Base-by-base conservation (phyloP, 2,888 invertebrate genomes). In the Cacoxenus indagator region DNA sequence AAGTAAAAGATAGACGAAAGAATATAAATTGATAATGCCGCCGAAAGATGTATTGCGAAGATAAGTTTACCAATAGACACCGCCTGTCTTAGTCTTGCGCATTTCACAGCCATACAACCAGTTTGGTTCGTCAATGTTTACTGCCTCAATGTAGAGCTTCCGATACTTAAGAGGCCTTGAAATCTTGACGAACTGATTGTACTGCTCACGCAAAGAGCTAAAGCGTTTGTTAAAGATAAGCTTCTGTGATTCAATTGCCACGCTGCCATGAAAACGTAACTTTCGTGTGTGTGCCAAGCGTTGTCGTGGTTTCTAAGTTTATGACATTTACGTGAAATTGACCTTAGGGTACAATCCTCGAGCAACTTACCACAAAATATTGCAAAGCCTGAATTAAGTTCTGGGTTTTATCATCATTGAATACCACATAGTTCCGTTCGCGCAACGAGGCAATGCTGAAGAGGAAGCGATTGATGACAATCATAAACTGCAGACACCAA, bases 401-500 rank as follows among this genome's bases (percentile, higher is more conserved):
- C 2, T 73, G 70, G 5, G 73, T 61, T 73, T 87, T 88, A 27
- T 87, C 81, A 54, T 78, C 76, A 61, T 79, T 78, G 68, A 88
- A 88, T 55, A 70, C 75, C 17, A 76, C 75, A 24, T 72, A 68
- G 43, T 68, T 75, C 8, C 81, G 77, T 2, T 73, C 72, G 31
- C 78, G 89, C 8, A 73, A 84, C 2, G 88, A 87, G 84, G 95
- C 92, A 5, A 97, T 91, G 76, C 95, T 94, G 87, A 96, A 97
- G 8, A 98, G 89, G 64, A 94, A 93, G 76, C 94, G 90, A 72
- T 94, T 93, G 67, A 96, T 90, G 0, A 92, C 91, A 84, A 96
- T 87, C 1, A 97, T 92, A 48, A 97, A 89, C 87, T 98, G 96
- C 82, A 96, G 95, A 87, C 96, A 97, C 98, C 98, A 98, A 3